Percentiles rank a stretch among this genome's conserved stretches.
These are phyloP conservation scores for Orgyia antiqua DNA, from an alignment of 2,888 invertebrate species.

Conservation along the genomic window DNA sequence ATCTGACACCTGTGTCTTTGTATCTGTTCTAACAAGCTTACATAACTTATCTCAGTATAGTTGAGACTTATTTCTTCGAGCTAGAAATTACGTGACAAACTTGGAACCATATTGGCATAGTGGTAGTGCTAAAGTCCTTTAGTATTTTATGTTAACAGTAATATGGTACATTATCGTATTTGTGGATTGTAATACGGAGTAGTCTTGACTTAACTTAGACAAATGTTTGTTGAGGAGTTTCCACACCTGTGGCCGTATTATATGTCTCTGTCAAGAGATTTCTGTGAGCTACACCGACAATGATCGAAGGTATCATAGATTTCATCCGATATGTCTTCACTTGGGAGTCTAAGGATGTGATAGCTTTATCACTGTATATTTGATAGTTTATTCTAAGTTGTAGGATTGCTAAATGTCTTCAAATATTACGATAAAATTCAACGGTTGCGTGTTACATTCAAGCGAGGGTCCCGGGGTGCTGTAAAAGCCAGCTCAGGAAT, in stretches of 20 bases:
- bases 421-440: too few relatives aligned
- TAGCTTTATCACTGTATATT: too few relatives aligned
- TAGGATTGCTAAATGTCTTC: too few relatives aligned
- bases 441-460: too few relatives aligned
- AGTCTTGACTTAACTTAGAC: slow-evolving; percentile 39
- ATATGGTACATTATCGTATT: slow-evolving; percentile 22
- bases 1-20: slow-evolving; percentile 7
- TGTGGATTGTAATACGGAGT: slow-evolving; percentile 17
- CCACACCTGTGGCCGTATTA: slow-evolving; percentile 43
- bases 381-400: too few relatives aligned
- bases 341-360: slow-evolving; percentile 5
- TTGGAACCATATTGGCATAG: slow-evolving; percentile 15
- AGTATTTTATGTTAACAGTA: slow-evolving; percentile 15
- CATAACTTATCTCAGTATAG: slow-evolving; percentile 25
- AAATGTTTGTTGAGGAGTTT: slow-evolving; percentile 46
- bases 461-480: too few relatives aligned
- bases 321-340: slow-evolving; percentile 15
- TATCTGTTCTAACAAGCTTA: slow-evolving; percentile 26
- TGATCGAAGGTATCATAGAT: slow-evolving; percentile 38
- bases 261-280: slow-evolving; percentile 43
- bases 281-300: slow-evolving; percentile 36
- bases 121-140: slow-evolving; percentile 7
- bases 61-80: slow-evolving; percentile 26
- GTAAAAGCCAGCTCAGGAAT: too few relatives aligned
- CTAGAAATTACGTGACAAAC: slow-evolving; percentile 25